phyloP scores from a whole-genome alignment of 2,113 vertebrate genomes.

The Mionectes macconnelli region DNA sequence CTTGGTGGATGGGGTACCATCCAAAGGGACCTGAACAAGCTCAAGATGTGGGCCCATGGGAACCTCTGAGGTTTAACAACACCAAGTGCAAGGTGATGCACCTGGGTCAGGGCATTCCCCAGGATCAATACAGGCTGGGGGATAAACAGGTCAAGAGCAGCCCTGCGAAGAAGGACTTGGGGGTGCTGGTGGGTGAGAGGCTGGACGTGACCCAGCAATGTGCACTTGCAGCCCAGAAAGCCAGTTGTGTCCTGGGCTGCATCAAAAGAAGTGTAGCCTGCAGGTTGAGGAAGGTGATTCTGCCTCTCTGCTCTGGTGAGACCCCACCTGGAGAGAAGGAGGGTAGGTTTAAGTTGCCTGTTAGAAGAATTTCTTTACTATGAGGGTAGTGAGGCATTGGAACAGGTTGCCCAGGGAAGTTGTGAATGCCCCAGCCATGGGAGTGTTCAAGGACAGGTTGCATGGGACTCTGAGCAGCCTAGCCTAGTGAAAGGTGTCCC shows the following conservation, averaged over 20 bases:
- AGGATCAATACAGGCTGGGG: neutral
- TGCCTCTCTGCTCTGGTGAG: neutral
- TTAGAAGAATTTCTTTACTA: neutral
- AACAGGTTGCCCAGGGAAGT: neutral
- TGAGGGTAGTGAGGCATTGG: neutral
- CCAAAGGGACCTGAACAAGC: neutral
- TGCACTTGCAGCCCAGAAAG: neutral
- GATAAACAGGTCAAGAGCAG: neutral
- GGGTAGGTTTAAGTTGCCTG: neutral
- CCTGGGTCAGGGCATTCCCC: neutral
- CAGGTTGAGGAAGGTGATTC: neutral
- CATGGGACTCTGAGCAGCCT: neutral
- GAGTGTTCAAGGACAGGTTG: neutral
- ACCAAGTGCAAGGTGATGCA: neutral
- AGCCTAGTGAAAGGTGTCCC: neutral
- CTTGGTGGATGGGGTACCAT: neutral
- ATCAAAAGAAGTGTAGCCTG: neutral
- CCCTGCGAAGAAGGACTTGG: neutral
- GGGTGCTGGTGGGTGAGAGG: neutral
- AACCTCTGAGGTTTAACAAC: neutral
- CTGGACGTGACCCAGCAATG: neutral
- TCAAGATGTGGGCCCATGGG: neutral
- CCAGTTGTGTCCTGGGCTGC: accelerated
- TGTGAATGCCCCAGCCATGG: neutral
- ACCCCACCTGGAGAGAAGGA: neutral